Percentiles rank a stretch among this genome's conserved stretches.
These are phyloP conservation scores for Hydrotaea cyrtoneurina DNA, from an alignment of 2,888 invertebrate species.

Conservation along the genomic window DNA sequence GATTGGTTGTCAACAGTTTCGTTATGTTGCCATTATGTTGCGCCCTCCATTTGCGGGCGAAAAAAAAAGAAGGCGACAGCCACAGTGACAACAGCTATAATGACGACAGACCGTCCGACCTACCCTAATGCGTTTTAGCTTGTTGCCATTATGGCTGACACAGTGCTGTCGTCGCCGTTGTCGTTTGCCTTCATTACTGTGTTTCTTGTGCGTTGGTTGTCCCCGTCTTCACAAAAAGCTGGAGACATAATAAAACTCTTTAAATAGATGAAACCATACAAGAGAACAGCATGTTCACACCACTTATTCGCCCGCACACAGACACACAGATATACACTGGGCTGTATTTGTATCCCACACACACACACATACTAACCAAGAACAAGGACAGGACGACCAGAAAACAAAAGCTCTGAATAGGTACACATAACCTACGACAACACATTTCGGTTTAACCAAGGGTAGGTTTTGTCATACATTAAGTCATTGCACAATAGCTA, in stretches of 20 bases:
- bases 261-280: constrained; percentile 67
- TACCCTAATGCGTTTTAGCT: constrained; percentile 69
- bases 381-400: constrained; percentile 40
- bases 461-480: constrained; percentile 64
- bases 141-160: constrained; percentile 67
- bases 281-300: constrained; percentile 50
- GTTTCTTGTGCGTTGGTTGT: constrained; percentile 45
- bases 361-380: constrained; percentile 15
- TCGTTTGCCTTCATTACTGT: constrained; percentile 60
- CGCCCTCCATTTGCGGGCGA: constrained; percentile 58
- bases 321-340: not conserved
- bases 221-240: constrained; percentile 32
- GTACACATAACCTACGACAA: constrained; percentile 70
- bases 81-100: constrained; percentile 41
- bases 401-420: constrained; percentile 18
- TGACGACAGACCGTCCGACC: constrained; percentile 59
- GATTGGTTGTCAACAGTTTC: constrained; percentile 36
- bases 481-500: not conserved
- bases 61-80: constrained; percentile 20
- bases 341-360: too few relatives aligned
- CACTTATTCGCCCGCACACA: constrained; percentile 2
- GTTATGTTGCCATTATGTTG: constrained; percentile 61
- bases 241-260: constrained; percentile 66
- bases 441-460: constrained; percentile 68
- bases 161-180: constrained; percentile 33